These are phyloP conservation scores for Drosophila meridionalis DNA, from an alignment of 2,888 invertebrate genomes.

Conservation along the genomic window DNA sequence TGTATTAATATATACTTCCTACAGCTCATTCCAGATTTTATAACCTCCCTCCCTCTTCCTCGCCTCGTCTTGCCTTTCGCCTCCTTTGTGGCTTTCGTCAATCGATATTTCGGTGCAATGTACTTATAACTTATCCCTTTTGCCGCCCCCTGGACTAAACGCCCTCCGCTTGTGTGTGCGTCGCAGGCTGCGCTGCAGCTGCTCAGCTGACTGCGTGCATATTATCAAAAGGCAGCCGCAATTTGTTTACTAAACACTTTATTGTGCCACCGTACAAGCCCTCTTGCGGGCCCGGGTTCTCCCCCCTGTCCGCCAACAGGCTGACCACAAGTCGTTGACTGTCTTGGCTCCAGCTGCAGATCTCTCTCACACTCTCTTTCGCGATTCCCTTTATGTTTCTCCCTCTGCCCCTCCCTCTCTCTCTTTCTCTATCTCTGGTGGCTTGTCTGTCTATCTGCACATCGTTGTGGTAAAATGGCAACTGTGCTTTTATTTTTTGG, in stretches of 20 bases:
- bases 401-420: background rate
- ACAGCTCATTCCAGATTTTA: conserved; percentile 9
- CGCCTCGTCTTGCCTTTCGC: conserved; percentile 34
- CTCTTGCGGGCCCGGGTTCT: conserved; percentile 7
- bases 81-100: conserved; percentile 68
- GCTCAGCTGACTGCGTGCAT: conserved; percentile 54
- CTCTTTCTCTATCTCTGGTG: background rate
- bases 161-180: conserved; percentile 21
- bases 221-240: conserved; percentile 77
- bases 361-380: conserved; percentile 11
- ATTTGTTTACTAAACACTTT: conserved; percentile 81
- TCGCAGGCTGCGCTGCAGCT: conserved; percentile 30
- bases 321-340: conserved; percentile 63
- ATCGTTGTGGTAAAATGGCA: conserved; percentile 45
- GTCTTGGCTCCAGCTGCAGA: conserved; percentile 39
- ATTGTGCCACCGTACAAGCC: conserved; percentile 70
- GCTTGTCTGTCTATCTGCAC: conserved; percentile 23
- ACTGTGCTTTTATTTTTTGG: conserved; percentile 43
- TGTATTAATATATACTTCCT: conserved; percentile 6
- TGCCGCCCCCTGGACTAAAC: background rate
- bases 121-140: conserved; percentile 66
- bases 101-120: conserved; percentile 80
- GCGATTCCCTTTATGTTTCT: conserved; percentile 15
- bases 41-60: background rate
- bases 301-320: conserved; percentile 2